These are phyloP conservation scores for Stigmatopora nigra DNA, from an alignment of 2,113 vertebrate genomes.

Conservation along the genomic window DNA sequence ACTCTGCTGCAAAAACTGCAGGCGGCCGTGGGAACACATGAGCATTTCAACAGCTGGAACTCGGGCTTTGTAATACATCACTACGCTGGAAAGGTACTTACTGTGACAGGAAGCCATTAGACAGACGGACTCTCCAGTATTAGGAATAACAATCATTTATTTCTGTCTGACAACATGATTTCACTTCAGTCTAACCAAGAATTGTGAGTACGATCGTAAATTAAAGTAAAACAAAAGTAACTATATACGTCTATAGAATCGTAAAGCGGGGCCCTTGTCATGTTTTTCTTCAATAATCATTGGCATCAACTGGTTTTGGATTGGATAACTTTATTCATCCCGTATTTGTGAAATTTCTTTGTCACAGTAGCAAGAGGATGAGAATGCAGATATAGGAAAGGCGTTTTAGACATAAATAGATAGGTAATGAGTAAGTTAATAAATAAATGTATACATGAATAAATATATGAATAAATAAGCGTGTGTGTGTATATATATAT, in stretches of 20 bases:
- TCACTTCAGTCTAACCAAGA: not conserved
- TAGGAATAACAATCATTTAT: not conserved
- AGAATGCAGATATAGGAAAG: too few species aligned
- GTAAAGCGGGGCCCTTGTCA: not conserved
- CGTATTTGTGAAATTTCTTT: too few species aligned
- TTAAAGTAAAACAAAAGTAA: not conserved
- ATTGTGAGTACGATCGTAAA: not conserved
- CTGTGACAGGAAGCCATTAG: not conserved
- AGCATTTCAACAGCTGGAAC: constrained; percentile 96
- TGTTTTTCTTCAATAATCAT: not conserved
- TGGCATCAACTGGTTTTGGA: not conserved
- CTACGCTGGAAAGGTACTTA: constrained; percentile 87
- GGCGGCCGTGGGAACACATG: constrained; percentile 82
- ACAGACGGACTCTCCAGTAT: not conserved
- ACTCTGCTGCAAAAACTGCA: constrained; percentile 93
- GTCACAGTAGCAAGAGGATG: too few species aligned
- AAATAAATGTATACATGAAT: too few species aligned
- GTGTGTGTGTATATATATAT: too few species aligned
- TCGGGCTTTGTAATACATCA: constrained; percentile 91
- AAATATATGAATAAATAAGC: too few species aligned
- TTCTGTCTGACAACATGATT: not conserved
- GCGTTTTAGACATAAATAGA: too few species aligned
- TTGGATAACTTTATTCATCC: too few species aligned
- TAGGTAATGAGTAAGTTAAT: too few species aligned
- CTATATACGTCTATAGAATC: not conserved